Evolutionary conservation across 2,888 invertebrate species (phyloP).

Genomic region (Mamestra brassicae): DNA sequence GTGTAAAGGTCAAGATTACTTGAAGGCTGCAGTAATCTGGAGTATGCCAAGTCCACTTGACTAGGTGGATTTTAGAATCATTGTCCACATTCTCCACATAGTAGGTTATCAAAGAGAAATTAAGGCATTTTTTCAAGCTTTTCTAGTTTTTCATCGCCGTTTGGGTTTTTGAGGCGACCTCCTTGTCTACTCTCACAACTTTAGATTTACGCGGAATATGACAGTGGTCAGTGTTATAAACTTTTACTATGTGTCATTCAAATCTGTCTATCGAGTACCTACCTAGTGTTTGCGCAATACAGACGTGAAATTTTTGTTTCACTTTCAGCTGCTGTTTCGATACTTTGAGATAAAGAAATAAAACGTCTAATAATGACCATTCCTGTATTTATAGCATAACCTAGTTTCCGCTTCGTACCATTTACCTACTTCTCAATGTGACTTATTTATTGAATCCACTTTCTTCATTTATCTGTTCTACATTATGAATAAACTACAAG

Average conservation of each 20-base stretch:
- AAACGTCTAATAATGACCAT: too few species aligned
- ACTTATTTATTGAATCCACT: conserved; percentile 1
- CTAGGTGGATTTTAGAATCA: neutral
- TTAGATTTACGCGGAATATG: conserved; percentile 16
- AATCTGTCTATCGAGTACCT: neutral
- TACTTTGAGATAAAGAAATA: neutral
- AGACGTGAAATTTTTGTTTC: neutral
- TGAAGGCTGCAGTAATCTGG: conserved; percentile 4
- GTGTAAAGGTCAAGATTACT: conserved; percentile 13
- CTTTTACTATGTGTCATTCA: conserved; percentile 38
- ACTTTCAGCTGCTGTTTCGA: neutral
- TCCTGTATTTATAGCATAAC: neutral
- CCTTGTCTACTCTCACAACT: conserved; percentile 13
- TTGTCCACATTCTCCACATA: neutral
- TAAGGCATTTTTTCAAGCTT: neutral
- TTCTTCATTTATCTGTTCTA: conserved; percentile 10
- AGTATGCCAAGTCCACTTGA: neutral
- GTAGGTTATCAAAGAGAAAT: neutral
- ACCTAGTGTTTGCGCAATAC: neutral
- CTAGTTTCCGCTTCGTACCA: neutral
- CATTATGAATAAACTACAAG: neutral
- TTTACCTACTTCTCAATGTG: neutral
- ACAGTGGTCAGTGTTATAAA: conserved; percentile 6
- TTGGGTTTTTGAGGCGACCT: conserved; percentile 14
- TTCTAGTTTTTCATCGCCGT: neutral